phyloP scores from a whole-genome alignment of 2,113 vertebrate genomes.

The Eublepharis macularius region DNA sequence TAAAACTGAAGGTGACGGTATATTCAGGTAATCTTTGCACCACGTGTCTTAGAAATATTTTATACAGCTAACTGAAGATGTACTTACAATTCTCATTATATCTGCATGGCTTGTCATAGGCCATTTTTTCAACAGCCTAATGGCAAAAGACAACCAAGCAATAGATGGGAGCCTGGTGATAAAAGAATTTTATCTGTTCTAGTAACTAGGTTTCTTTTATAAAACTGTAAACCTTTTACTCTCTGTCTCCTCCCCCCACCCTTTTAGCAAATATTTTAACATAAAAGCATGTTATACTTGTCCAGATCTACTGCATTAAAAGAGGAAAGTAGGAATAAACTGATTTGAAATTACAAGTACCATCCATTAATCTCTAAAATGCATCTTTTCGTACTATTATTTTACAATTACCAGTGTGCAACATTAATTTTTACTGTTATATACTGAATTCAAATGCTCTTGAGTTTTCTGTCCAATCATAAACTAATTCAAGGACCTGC shows the following conservation, averaged over 20 bases:
- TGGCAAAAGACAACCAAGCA: slow-evolving; percentile 35
- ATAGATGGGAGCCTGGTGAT: not conserved
- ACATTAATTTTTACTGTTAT: slow-evolving; percentile 15
- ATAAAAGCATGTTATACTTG: not conserved
- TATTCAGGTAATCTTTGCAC: slow-evolving; percentile 33
- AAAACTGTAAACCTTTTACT: not conserved
- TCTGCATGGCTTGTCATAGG: not conserved
- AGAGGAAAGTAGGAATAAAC: not conserved
- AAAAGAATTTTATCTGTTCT: not conserved
- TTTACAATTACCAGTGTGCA: not conserved
- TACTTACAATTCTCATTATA: slow-evolving; percentile 34
- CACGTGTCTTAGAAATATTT: slow-evolving; percentile 45
- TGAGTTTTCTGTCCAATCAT: not conserved
- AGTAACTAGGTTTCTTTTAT: not conserved
- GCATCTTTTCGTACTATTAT: not conserved
- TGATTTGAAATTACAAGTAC: not conserved
- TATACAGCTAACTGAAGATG: slow-evolving; percentile 4
- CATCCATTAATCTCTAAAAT: not conserved
- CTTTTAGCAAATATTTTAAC: not conserved
- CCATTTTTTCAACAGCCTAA: slow-evolving; percentile 24
- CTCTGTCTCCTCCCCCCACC: not conserved
- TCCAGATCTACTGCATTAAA: not conserved
- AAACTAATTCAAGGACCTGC: not conserved
- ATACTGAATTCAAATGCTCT: not conserved
- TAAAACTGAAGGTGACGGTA: slow-evolving; percentile 38